phyloP scores from a whole-genome alignment of 37 sponge, comb jelly and placozoan species.

The Tethya wilhelma region DNA sequence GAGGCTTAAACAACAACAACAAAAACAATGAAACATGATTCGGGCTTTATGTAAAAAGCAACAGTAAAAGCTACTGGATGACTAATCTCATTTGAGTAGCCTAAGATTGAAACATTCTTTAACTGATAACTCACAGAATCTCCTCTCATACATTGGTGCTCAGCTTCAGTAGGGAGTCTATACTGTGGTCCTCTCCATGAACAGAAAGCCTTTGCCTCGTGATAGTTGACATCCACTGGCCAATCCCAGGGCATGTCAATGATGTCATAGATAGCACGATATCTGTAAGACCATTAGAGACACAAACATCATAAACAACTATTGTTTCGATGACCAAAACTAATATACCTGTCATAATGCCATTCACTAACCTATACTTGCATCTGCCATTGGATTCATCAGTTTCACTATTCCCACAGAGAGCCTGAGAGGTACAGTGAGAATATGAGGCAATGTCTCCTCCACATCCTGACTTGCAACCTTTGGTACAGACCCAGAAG shows the following conservation, averaged over 20 bases:
- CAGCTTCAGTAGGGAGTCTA: conserved; percentile 91
- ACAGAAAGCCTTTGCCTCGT: conserved; percentile 94
- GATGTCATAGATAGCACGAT: conserved; percentile 88
- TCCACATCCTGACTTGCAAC: conserved; percentile 85
- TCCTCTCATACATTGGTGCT: conserved; percentile 80
- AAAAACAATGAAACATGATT: background rate
- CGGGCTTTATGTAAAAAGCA: too few species aligned
- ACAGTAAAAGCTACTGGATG: too few species aligned
- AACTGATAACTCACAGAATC: conserved; percentile 40
- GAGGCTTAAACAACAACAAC: conserved; percentile 32
- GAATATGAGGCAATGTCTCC: conserved; percentile 63
- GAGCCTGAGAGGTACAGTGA: conserved; percentile 57
- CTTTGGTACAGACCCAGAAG: conserved; percentile 88
- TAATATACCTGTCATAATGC: too few species aligned
- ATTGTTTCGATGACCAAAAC: background rate
- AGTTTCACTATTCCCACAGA: background rate
- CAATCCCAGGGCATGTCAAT: conserved; percentile 88
- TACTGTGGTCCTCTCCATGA: conserved; percentile 84
- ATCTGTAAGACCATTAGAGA: conserved; percentile 41
- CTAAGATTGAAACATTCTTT: too few species aligned
- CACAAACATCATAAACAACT: background rate
- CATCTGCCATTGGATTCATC: background rate
- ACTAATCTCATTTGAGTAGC: too few species aligned
- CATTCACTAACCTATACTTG: background rate
- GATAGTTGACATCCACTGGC: conserved; percentile 95